These are phyloP conservation scores for Zaprionus ghesquierei DNA, from an alignment of 1,140 invertebrate species.

Conservation along the genomic window DNA sequence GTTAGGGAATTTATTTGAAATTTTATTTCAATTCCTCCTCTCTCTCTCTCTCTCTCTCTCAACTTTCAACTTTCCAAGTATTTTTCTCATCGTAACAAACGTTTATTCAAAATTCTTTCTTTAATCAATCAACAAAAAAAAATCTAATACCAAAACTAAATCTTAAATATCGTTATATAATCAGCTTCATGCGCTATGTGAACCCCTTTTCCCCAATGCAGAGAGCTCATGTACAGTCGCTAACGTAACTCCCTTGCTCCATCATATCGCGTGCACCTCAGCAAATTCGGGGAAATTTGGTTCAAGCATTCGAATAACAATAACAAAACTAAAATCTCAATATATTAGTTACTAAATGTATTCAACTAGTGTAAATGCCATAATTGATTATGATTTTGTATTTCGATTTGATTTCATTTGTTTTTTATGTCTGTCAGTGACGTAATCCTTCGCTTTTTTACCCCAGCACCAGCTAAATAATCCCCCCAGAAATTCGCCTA, in stretches of 20 bases:
- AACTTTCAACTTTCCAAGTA: conserved; percentile 82
- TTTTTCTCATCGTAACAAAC: conserved; percentile 80
- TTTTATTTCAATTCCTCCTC: conserved; percentile 80
- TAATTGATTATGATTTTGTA: conserved; percentile 47
- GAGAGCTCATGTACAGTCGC: conserved; percentile 40
- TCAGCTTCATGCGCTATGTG: conserved; percentile 60
- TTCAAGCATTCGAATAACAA: conserved; percentile 55
- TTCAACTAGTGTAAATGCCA: conserved; percentile 66
- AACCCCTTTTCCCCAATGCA: conserved; percentile 13
- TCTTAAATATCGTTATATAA: conserved; percentile 50
- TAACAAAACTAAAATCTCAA: conserved; percentile 41
- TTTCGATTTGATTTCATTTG: conserved; percentile 40
- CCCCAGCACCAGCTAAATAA: conserved; percentile 48
- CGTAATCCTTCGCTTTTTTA: conserved; percentile 59
- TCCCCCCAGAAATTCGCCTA: conserved; percentile 18
- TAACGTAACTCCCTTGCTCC: not conserved
- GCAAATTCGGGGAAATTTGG: conserved; percentile 56
- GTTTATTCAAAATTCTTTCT: conserved; percentile 72
- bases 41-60: conserved; percentile 82
- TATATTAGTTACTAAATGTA: conserved; percentile 70
- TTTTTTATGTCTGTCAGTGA: conserved; percentile 18
- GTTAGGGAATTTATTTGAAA: conserved; percentile 84
- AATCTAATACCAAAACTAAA: conserved; percentile 38
- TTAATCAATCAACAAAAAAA: conserved; percentile 37
- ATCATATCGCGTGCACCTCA: not conserved